phyloP scores from a whole-genome alignment of 2,113 vertebrate species.

The Microtus montanus region DNA sequence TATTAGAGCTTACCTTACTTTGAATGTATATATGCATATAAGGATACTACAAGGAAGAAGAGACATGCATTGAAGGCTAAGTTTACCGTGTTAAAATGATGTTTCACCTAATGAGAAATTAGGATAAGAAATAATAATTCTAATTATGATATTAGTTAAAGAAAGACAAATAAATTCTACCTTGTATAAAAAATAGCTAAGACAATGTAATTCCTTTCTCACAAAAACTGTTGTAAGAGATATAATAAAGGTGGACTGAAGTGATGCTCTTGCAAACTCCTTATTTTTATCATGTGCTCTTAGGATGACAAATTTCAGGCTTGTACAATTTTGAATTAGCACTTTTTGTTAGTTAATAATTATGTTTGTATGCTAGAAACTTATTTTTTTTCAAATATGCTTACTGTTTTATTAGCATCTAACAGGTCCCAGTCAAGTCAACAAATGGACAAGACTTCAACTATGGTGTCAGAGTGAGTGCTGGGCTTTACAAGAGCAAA shows the following conservation, averaged over 20 bases:
- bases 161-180: constrained; percentile 52
- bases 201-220: constrained; percentile 82
- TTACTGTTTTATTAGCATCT: neutral
- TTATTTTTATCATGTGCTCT: constrained; percentile 79
- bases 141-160: constrained; percentile 73
- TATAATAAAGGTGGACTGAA: constrained; percentile 78
- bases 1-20: constrained; percentile 22
- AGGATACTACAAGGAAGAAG: neutral
- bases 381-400: neutral
- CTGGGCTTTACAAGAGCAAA: rapidly evolving
- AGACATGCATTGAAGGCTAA: constrained; percentile 53
- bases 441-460: neutral
- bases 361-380: neutral
- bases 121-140: constrained; percentile 72
- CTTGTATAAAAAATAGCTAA: constrained; percentile 76
- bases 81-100: constrained; percentile 78
- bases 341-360: constrained; percentile 57
- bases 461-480: neutral
- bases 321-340: constrained; percentile 75
- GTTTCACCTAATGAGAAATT: constrained; percentile 74
- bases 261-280: constrained; percentile 76
- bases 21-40: constrained; percentile 34
- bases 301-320: constrained; percentile 75
- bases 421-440: neutral
- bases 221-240: constrained; percentile 79